Evolutionary conservation across 2,113 vertebrate species (phyloP).

Genomic region (Hucho hucho): DNA sequence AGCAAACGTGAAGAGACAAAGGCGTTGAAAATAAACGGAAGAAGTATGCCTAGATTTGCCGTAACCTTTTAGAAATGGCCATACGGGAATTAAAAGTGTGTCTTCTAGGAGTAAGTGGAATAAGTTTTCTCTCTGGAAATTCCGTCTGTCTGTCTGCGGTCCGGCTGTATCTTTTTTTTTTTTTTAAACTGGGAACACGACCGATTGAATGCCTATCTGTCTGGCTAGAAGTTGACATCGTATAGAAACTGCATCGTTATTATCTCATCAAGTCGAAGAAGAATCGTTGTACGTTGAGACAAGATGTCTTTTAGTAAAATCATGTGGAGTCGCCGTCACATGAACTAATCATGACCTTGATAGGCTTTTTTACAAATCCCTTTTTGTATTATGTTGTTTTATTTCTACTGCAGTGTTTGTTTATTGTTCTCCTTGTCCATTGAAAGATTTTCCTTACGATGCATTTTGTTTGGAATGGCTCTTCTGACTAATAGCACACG

Average conservation of each 20-base stretch:
- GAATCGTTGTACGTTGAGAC: too few species aligned
- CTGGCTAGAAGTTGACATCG: too few species aligned
- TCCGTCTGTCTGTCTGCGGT: slow-evolving; percentile 45
- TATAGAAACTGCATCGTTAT: too few species aligned
- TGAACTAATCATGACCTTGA: too few species aligned
- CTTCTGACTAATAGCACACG: slow-evolving; percentile 13
- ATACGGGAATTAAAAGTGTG: slow-evolving; percentile 97
- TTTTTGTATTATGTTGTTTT: neutral
- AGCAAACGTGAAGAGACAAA: slow-evolving; percentile 50
- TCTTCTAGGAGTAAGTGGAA: slow-evolving; percentile 90
- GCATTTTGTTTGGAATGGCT: slow-evolving; percentile 8
- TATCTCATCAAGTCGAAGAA: too few species aligned
- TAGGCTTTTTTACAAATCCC: too few species aligned
- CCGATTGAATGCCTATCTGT: too few species aligned
- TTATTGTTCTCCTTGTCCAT: too few species aligned
- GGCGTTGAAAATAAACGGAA: slow-evolving; percentile 29
- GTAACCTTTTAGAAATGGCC: slow-evolving; percentile 65
- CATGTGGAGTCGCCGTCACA: too few species aligned
- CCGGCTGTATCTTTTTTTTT: slow-evolving; percentile 9
- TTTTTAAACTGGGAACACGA: too few species aligned
- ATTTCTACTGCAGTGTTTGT: neutral
- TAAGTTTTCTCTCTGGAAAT: slow-evolving; percentile 51
- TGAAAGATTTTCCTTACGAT: neutral
- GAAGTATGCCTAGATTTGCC: slow-evolving; percentile 43
- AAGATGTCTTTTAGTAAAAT: too few species aligned